Base-by-base conservation (phyloP, 2,113 vertebrate species). In the Todiramphus saurophagus region DNA sequence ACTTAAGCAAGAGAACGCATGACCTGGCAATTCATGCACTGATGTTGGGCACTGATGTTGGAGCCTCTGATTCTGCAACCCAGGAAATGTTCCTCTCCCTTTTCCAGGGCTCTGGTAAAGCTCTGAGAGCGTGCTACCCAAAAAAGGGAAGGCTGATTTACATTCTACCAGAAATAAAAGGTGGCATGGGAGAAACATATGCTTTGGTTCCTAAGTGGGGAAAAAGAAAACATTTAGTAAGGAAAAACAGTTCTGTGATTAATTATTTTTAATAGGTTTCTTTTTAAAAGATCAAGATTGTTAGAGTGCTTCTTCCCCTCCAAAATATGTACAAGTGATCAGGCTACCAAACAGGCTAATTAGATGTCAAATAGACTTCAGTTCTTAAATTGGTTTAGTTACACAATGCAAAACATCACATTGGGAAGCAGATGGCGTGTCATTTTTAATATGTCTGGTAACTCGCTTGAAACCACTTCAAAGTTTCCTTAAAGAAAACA, bases 341-440 rank as follows among this genome's bases (percentile, higher is more conserved):
- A 85, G 96, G 94, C 91, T 93, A 95, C 95, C 86, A 92, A 89
- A 84, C 83, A 96, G 92, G 93, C 94, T 97, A 96, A 97, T 96
- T 94, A 96, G 94, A 93, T 96, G 96, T 97, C 96, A 96, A 83
- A 96, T 96, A 96, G 93, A 80, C 94, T 95, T 96, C 93, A 93
- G 91, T 84, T 93, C 92, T 91, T 91, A 94, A 94, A 94, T 95
- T 94, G 92, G 91, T 92, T 89, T 92, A 94, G 96, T 94, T 96
- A 96, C 83, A 96, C 92, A 96, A 94, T 96, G 62, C 91, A 96
- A 94, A 97, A 96, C 91, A 97, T 96, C 73, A 72, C 89, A 91
- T 96, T 96, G 94, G 83, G 94, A 95, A 96, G 89, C 96, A 97
- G 94, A 97, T 97, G 96, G 96, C 1, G 3, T 96, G 95, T 95